A percentile compares a stretch with the other conserved stretches of the same genome.
Evolutionary conservation across 1,140 invertebrate genomes (phyloP).

Genomic region (Bombus sylvicola): DNA sequence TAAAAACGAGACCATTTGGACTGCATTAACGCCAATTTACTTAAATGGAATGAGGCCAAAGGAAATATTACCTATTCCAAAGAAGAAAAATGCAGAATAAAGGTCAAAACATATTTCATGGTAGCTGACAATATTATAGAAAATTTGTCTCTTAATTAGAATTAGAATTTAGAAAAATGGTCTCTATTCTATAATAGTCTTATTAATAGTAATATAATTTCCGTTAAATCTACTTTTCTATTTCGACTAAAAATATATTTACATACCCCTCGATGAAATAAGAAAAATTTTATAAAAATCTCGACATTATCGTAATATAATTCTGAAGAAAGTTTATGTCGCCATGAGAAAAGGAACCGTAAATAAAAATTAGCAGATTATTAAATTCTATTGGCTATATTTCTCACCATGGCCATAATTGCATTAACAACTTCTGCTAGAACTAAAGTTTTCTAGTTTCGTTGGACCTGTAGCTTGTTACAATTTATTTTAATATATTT

Average conservation of each 20-base stretch:
- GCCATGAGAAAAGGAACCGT: too few relatives aligned
- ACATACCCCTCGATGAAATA: too few relatives aligned
- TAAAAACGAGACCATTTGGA: slow-evolving; percentile 1
- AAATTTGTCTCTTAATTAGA: neutral
- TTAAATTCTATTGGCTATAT: neutral
- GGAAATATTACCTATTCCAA: neutral
- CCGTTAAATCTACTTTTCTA: neutral
- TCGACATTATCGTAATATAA: too few relatives aligned
- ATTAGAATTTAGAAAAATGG: neutral
- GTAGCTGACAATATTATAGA: neutral
- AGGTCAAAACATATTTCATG: neutral
- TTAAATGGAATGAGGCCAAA: neutral
- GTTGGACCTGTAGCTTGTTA: neutral
- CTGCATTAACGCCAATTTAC: slow-evolving; percentile 16
- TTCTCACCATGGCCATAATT: neutral
- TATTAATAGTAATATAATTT: neutral
- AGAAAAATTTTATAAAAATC: too few relatives aligned
- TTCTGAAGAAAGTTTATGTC: too few relatives aligned
- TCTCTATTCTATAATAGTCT: neutral
- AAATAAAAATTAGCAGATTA: neutral
- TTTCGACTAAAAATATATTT: too few relatives aligned
- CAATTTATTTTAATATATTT: neutral
- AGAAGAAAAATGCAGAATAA: neutral
- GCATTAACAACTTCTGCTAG: neutral
- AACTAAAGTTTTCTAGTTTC: neutral